Conservation (phyloP, 2,113 vertebrate species). For the Oryzias javanicus region DNA sequence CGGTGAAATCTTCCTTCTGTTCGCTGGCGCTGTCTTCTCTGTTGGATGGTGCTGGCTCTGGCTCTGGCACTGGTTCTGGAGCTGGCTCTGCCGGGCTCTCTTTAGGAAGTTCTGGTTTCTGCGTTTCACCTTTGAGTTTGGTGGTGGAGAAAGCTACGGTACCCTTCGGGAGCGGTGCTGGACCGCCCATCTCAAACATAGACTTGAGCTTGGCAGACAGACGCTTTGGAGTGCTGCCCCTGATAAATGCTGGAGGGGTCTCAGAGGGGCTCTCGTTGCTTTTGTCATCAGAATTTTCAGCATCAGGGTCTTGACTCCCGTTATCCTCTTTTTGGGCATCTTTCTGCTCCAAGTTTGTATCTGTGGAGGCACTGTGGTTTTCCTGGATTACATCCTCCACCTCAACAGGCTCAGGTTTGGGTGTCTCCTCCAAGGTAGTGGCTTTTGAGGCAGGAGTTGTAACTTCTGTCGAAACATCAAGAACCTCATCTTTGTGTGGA, state of each 20-base stretch:
- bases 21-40: slow-evolving; percentile 21
- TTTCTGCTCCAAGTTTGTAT: slow-evolving; percentile 9
- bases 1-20: slow-evolving; percentile 21
- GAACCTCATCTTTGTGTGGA: slow-evolving; percentile 1
- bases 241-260: not conserved
- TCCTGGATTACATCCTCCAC: slow-evolving; percentile 31
- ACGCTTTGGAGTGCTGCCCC: slow-evolving; percentile 53
- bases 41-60: slow-evolving; percentile 5
- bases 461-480: slow-evolving; percentile 24
- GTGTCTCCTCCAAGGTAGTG: slow-evolving; percentile 9
- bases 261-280: not conserved
- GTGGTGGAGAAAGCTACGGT: not conserved
- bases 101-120: slow-evolving; percentile 13
- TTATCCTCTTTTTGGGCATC: slow-evolving; percentile 16
- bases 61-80: not conserved
- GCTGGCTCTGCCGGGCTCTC: not conserved
- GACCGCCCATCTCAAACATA: slow-evolving; percentile 60
- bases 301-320: not conserved
- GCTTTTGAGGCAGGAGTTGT: slow-evolving; percentile 18
- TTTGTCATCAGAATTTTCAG: slow-evolving; percentile 23
- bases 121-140: slow-evolving; percentile 11
- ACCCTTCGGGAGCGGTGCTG: slow-evolving; percentile 1
- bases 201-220: slow-evolving; percentile 67
- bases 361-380: not conserved
- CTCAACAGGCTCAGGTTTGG: slow-evolving; percentile 9